Percentiles rank a stretch among this genome's conserved stretches.
Evolutionary conservation across 2,888 invertebrate species (phyloP).

Genomic region (Thymelicus acteon): DNA sequence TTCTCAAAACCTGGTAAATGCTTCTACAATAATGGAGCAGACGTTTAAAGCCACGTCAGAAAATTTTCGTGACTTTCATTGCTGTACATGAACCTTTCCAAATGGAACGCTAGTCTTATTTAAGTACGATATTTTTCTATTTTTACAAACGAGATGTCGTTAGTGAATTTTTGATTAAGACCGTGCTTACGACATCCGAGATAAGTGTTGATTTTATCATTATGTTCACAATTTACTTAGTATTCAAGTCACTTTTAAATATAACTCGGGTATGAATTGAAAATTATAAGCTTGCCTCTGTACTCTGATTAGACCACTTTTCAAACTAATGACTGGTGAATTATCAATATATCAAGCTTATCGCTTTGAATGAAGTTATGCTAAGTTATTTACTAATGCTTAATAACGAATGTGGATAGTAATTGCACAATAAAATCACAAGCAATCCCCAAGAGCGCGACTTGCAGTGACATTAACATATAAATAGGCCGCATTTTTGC

Average conservation of each 20-base stretch:
- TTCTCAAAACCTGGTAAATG: too few relatives aligned
- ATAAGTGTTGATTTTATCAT: background rate
- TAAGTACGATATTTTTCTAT: background rate
- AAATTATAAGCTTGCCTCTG: too few relatives aligned
- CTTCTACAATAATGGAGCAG: background rate
- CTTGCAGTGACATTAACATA: slow-evolving; percentile 15
- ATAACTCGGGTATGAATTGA: too few relatives aligned
- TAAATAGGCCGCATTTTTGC: slow-evolving; percentile 23
- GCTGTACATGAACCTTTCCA: background rate
- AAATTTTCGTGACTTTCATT: background rate
- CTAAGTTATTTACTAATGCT: background rate
- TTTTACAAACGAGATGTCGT: background rate
- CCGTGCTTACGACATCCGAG: background rate
- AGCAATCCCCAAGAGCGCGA: slow-evolving; percentile 1
- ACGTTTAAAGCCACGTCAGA: too few relatives aligned
- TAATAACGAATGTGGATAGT: background rate
- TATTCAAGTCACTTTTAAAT: background rate
- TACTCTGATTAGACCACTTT: too few relatives aligned
- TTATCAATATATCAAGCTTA: too few relatives aligned
- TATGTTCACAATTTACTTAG: background rate
- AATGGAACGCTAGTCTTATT: background rate
- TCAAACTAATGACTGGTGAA: too few relatives aligned
- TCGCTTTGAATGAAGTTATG: background rate
- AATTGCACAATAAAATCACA: slow-evolving; percentile 20
- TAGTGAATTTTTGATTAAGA: background rate